Conservation (phyloP, 2,797 vertebrate species). For the Ceyx erithaca region DNA sequence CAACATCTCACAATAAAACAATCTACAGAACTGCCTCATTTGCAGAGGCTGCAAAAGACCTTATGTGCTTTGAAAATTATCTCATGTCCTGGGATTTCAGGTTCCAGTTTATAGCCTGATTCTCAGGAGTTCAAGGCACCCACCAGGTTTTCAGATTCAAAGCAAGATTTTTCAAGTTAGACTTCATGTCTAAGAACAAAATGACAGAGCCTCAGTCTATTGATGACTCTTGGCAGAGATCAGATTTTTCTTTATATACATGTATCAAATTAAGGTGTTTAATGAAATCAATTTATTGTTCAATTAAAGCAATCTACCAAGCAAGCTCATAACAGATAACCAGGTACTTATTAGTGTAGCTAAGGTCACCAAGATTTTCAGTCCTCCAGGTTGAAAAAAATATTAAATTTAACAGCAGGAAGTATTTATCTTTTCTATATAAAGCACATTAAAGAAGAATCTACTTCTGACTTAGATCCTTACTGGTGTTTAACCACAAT, state of each 20-base stretch:
- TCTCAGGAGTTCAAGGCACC: neutral
- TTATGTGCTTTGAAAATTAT: neutral
- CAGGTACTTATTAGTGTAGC: neutral
- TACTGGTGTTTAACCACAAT: slow-evolving; percentile 57
- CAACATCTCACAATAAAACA: neutral
- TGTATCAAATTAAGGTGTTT: neutral
- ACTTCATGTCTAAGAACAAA: neutral
- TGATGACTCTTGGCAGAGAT: neutral
- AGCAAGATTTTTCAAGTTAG: neutral
- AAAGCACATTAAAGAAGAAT: slow-evolving; percentile 29
- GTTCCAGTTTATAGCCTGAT: neutral
- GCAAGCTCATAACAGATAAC: neutral
- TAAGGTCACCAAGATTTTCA: neutral
- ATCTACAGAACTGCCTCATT: neutral
- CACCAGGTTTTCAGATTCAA: neutral
- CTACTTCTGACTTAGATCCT: slow-evolving; percentile 38
- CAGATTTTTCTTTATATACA: neutral
- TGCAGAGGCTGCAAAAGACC: neutral
- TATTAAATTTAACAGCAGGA: neutral
- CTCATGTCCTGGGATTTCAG: neutral
- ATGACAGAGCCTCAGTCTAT: neutral
- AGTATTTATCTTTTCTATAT: neutral
- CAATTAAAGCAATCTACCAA: neutral
- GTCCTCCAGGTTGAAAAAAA: neutral
- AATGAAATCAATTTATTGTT: neutral